Conservation (phyloP, 2,797 vertebrate species). For the Rhynchotus rufescens region DNA sequence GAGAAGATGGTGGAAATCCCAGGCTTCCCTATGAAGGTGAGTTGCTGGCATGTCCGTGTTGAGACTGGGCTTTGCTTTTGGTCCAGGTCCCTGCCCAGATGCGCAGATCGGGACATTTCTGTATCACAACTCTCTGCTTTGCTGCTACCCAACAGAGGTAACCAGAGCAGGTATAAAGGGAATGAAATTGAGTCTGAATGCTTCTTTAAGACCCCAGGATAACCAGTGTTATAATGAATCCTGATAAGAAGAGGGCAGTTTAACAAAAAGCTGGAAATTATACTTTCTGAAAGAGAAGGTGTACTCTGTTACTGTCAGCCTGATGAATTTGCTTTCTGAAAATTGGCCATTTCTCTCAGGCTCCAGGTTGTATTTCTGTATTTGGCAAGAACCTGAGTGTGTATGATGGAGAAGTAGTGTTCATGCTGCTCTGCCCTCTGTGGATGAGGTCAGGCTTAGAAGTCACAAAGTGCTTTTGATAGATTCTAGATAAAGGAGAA, state of each 20-base stretch:
- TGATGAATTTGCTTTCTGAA: not conserved
- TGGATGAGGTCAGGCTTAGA: not conserved
- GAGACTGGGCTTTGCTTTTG: not conserved
- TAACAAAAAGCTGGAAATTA: not conserved
- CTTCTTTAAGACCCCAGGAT: not conserved
- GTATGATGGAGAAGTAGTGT: not conserved
- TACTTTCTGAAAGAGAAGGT: not conserved
- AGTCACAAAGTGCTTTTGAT: not conserved
- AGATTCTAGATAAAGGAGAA: not conserved
- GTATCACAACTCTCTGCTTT: not conserved
- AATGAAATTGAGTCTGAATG: not conserved
- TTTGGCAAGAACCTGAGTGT: not conserved
- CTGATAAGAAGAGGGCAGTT: not conserved
- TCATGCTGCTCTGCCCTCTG: too few species aligned
- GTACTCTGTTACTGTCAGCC: not conserved
- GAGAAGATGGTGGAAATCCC: not conserved
- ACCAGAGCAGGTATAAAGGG: not conserved
- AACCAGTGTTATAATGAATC: not conserved
- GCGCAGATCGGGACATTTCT: not conserved
- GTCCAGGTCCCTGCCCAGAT: not conserved
- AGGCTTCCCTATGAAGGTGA: rapidly evolving
- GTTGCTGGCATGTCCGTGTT: not conserved
- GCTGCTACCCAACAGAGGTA: not conserved
- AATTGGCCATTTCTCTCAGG: not conserved
- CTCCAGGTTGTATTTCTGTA: not conserved